A percentile compares a stretch with the other conserved stretches of the same genome.
phyloP scores from a whole-genome alignment of 2,888 invertebrate species.

The Tetragonisca angustula region DNA sequence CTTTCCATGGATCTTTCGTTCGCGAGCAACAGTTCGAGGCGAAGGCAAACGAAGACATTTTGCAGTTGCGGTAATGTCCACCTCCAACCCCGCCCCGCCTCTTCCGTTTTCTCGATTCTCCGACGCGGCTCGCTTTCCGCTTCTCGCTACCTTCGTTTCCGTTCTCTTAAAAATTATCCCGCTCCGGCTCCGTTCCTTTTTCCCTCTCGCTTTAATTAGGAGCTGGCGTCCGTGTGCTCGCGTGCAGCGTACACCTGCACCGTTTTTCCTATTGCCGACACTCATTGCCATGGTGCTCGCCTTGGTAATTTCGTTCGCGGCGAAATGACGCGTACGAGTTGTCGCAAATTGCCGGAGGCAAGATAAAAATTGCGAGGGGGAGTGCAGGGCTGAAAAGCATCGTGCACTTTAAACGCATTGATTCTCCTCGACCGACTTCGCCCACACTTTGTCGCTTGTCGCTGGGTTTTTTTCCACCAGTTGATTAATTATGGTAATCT shows the following conservation, averaged over 20 bases:
- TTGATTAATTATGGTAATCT: slow-evolving; percentile 33
- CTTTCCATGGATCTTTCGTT: background rate
- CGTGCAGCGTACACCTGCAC: slow-evolving; percentile 5
- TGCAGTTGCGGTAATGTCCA: slow-evolving; percentile 31
- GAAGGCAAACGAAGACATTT: slow-evolving; percentile 59
- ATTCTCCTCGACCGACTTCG: too few species aligned
- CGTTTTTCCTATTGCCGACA: slow-evolving; percentile 29
- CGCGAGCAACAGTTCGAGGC: slow-evolving; percentile 30
- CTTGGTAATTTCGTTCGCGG: slow-evolving; percentile 45
- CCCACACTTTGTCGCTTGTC: background rate
- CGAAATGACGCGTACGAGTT: slow-evolving; percentile 55
- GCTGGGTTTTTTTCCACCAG: background rate
- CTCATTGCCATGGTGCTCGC: background rate
- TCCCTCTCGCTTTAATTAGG: slow-evolving; percentile 38
- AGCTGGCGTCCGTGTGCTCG: slow-evolving; percentile 11
- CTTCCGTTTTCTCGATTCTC: slow-evolving; percentile 42
- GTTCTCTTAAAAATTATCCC: slow-evolving; percentile 41
- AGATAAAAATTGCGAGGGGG: slow-evolving; percentile 35
- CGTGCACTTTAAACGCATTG: background rate
- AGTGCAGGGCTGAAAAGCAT: background rate
- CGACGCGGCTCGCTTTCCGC: slow-evolving; percentile 22
- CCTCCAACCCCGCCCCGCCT: slow-evolving; percentile 6
- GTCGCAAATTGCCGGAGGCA: slow-evolving; percentile 49
- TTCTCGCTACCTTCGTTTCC: slow-evolving; percentile 35
- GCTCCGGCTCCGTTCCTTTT: too few species aligned